A percentile compares a stretch with the other conserved stretches of the same genome.
Conservation (phyloP, 2,797 vertebrate species). For the Nyctibius grandis region DNA sequence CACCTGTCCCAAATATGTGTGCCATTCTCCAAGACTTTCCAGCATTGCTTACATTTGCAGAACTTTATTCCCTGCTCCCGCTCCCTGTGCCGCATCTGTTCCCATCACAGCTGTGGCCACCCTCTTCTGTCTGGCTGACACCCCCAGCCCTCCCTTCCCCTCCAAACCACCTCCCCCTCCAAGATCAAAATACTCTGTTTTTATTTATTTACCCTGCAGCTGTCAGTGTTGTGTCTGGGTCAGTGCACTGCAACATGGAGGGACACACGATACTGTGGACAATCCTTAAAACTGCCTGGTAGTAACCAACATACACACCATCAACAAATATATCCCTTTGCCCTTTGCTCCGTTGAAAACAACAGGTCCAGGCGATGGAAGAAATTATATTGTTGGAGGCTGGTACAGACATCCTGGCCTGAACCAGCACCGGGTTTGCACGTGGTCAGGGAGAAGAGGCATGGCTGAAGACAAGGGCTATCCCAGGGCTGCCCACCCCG, state of each 20-base stretch:
- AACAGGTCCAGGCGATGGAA: constrained; percentile 22
- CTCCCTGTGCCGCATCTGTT: constrained; percentile 80
- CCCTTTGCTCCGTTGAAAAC: constrained; percentile 1
- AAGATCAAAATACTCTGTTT: constrained; percentile 87
- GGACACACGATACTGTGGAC: constrained; percentile 78
- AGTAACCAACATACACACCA: constrained; percentile 72
- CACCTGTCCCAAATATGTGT: constrained; percentile 88
- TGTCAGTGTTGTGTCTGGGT: constrained; percentile 98
- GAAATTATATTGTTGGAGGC: not conserved
- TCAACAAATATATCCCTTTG: constrained; percentile 44
- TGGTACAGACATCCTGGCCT: not conserved
- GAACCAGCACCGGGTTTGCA: not conserved
- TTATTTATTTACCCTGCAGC: constrained; percentile 89
- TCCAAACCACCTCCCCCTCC: constrained; percentile 17
- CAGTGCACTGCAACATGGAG: constrained; percentile 68
- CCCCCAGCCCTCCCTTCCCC: not conserved
- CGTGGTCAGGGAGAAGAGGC: not conserved
- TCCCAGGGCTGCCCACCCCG: not conserved
- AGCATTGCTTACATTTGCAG: constrained; percentile 81
- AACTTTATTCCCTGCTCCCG: constrained; percentile 69
- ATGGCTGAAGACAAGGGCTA: not conserved
- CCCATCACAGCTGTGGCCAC: constrained; percentile 77
- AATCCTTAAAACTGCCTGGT: constrained; percentile 81
- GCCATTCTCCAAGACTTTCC: constrained; percentile 81
- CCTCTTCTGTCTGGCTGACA: constrained; percentile 67